phyloP scores from a whole-genome alignment of 2,888 invertebrate genomes.

The Dolomedes plantarius region DNA sequence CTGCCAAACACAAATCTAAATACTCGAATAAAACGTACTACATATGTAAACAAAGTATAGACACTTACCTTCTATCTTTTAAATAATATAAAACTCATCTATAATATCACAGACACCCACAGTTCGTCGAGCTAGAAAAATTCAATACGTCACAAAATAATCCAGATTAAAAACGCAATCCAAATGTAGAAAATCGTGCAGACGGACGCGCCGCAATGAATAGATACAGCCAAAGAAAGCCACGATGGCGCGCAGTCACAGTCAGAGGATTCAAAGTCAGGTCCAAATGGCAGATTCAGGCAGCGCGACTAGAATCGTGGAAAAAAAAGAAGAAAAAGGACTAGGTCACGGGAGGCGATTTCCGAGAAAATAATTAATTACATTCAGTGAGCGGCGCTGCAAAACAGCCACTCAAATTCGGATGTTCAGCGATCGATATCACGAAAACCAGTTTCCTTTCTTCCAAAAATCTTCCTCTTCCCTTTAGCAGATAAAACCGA shows the following conservation, averaged over 20 bases:
- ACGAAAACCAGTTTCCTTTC: background rate
- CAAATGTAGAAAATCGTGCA: background rate
- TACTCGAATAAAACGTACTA: no score
- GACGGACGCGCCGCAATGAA: background rate
- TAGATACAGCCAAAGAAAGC: background rate
- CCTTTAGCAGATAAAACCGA: background rate
- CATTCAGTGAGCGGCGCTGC: conserved; percentile 5
- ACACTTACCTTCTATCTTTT: no score
- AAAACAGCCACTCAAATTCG: background rate
- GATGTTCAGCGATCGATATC: background rate
- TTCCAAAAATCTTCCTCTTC: conserved; percentile 8
- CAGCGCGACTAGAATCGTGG: background rate
- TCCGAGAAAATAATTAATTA: conserved; percentile 8
- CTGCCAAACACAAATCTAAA: no score
- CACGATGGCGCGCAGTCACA: background rate
- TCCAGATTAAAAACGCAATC: background rate
- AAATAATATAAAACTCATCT: no score
- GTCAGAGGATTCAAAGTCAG: background rate
- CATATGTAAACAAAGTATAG: no score
- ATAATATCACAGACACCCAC: no score
- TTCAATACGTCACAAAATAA: no score
- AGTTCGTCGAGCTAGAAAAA: no score
- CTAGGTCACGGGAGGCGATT: background rate
- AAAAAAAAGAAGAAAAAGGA: background rate
- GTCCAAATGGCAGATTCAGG: conserved; percentile 5